Conservation (phyloP, 2,113 vertebrate species). For the Chionodraco myersi region DNA sequence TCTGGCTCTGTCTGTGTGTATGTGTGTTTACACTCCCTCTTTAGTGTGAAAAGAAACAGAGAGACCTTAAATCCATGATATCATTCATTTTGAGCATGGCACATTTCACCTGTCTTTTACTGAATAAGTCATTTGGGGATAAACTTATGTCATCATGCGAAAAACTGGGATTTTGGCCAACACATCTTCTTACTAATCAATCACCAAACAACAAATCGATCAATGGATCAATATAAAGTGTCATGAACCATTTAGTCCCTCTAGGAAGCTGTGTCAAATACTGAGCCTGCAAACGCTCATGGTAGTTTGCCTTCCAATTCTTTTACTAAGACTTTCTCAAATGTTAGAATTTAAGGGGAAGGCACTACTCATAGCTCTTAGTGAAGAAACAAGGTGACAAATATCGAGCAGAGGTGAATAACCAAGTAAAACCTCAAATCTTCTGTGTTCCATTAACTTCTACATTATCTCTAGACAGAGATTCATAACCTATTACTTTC, state of each 20-base stretch:
- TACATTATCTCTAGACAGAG: slow-evolving; percentile 47
- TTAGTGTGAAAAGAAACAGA: slow-evolving; percentile 53
- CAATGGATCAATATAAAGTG: slow-evolving; percentile 40
- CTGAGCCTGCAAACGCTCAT: neutral
- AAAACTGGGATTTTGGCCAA: slow-evolving; percentile 28
- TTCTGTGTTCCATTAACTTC: slow-evolving; percentile 62
- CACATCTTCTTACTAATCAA: slow-evolving; percentile 38
- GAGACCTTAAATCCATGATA: slow-evolving; percentile 62
- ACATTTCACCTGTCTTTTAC: slow-evolving; percentile 59
- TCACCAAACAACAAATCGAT: slow-evolving; percentile 46
- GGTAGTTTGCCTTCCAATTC: neutral
- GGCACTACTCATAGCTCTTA: neutral
- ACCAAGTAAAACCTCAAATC: slow-evolving; percentile 31
- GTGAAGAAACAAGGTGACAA: slow-evolving; percentile 20
- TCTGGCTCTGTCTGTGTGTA: slow-evolving; percentile 5
- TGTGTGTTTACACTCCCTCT: slow-evolving; percentile 7
- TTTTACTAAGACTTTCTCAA: neutral
- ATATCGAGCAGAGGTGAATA: slow-evolving; percentile 40
- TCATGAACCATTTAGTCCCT: slow-evolving; percentile 12
- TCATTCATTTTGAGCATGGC: slow-evolving; percentile 57
- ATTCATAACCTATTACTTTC: slow-evolving; percentile 60
- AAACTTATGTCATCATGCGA: slow-evolving; percentile 30
- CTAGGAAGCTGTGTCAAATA: neutral
- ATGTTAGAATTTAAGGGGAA: neutral
- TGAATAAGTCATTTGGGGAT: slow-evolving; percentile 39